Base-by-base conservation (phyloP, 2,113 vertebrate genomes). In the Coptodon bakossiorum region DNA sequence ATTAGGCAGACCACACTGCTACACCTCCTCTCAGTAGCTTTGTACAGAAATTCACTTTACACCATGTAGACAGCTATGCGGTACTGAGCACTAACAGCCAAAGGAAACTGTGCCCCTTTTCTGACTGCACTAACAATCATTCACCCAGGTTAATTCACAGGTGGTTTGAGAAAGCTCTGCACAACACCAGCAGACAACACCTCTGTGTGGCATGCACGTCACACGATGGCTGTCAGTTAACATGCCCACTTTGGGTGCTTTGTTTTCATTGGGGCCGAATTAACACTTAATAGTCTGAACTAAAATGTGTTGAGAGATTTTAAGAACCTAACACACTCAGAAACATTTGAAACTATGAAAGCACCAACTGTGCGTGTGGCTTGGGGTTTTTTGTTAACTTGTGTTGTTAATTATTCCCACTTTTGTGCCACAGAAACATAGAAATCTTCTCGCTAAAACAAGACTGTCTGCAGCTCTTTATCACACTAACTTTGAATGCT, bases 101-200 rank as follows among this genome's bases (percentile, higher is more conserved):
- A 40, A 83, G 59, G 85, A n/a, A 10, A 14, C 11, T 4, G 45
- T 66, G 61, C 80, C 71, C 24, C 9, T 29, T 76, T 29, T 48
- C 8, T 57, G 27, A 22, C 38, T 31, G 53, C 36, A 13, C 80
- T 57, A 31, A 57, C 80, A 92, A 80, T 85, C 80, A 90, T 90
- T 87, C 68, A 87, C 85, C 53, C n/a, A n/a, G 61, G 71, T 63
- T 54, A 83, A 81, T 81, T 73, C 52, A 43, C 53, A 83, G 43
- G 68, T 7, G 27, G 24, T 17, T 36, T 4, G 31, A 34, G 14
- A 45, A 89, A 53, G n/a, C 45, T n/a, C 22, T 36, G 5, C 6
- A 43, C 82, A 71, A 56, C 14, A 50, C 57, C 43, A 63, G 61
- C 50, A 73, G 57, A 16, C 36, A 63, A 83, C 45, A 80, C n/a